A percentile compares a stretch with the other conserved stretches of the same genome.
These are phyloP conservation scores for Megathymus violae DNA, from an alignment of 1,140 invertebrate species.

Conservation along the genomic window DNA sequence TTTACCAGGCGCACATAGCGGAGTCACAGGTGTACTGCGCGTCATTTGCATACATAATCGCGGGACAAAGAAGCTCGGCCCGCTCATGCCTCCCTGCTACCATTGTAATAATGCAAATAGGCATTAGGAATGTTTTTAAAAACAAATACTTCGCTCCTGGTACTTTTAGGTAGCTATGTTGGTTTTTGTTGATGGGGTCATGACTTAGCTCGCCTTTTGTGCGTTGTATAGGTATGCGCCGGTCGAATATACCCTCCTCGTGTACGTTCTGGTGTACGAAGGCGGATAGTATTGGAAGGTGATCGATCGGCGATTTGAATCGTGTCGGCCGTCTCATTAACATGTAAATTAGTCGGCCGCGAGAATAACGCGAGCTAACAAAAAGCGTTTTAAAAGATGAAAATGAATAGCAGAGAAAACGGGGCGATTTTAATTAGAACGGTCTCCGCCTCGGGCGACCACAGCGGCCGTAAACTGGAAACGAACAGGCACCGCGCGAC, in stretches of 20 bases:
- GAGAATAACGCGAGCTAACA: conserved; percentile 74
- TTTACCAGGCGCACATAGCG: conserved; percentile 65
- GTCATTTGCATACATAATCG: conserved; percentile 75
- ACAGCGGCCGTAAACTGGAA: conserved; percentile 54
- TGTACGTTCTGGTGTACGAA: background rate
- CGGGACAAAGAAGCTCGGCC: conserved; percentile 66
- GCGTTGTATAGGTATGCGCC: no score
- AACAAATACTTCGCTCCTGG: conserved; percentile 44
- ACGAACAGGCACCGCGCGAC: conserved; percentile 27
- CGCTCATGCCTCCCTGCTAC: conserved; percentile 65
- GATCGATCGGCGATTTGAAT: conserved; percentile 51
- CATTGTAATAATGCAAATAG: conserved; percentile 70
- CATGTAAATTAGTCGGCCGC: conserved; percentile 79
- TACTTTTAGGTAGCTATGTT: conserved; percentile 26
- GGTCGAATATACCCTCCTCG: background rate
- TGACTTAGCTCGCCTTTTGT: background rate
- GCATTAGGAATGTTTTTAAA: conserved; percentile 61
- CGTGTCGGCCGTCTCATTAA: conserved; percentile 73
- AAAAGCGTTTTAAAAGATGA: conserved; percentile 78
- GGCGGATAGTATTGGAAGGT: conserved; percentile 11
- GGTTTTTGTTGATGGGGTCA: conserved; percentile 31
- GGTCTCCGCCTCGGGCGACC: conserved; percentile 64
- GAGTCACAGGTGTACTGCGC: conserved; percentile 69
- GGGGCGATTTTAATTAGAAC: conserved; percentile 80
- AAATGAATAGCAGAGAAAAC: conserved; percentile 75